Evolutionary conservation across 2,888 invertebrate genomes (phyloP).

Genomic region (Dyspetes luteomarginatus): DNA sequence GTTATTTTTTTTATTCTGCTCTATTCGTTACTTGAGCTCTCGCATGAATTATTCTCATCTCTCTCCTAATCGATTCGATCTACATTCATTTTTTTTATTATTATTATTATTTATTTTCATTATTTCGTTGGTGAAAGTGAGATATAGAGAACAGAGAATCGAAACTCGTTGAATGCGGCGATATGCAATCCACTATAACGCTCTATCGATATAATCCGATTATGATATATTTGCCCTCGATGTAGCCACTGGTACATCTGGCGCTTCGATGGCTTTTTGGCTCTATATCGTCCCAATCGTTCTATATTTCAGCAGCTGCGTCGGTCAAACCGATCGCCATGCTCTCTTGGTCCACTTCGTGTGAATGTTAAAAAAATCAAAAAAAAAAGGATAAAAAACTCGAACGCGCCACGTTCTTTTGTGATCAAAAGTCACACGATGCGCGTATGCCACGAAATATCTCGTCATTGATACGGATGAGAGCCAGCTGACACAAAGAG

Average conservation of each 20-base stretch:
- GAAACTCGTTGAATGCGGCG: constrained; percentile 41
- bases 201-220: constrained; percentile 60
- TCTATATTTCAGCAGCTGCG: constrained; percentile 28
- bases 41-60: constrained; percentile 36
- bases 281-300: constrained; percentile 42
- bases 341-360: constrained; percentile 47
- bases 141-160: constrained; percentile 11
- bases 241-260: constrained; percentile 52
- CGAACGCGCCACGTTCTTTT: constrained; percentile 20
- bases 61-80: background rate
- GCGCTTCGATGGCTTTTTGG: constrained; percentile 24
- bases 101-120: background rate
- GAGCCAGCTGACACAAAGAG: constrained; percentile 8
- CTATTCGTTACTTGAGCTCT: background rate
- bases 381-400: constrained; percentile 39
- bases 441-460: background rate
- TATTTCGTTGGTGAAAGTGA: background rate
- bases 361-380: constrained; percentile 26
- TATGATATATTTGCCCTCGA: constrained; percentile 63
- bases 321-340: constrained; percentile 55
- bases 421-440: constrained; percentile 8
- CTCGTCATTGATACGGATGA: constrained; percentile 24
- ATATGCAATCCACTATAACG: constrained; percentile 60
- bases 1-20: constrained; percentile 43
- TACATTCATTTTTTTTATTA: background rate